Conservation (phyloP, 2,113 vertebrate genomes). For the Podarcis raffonei region DNA sequence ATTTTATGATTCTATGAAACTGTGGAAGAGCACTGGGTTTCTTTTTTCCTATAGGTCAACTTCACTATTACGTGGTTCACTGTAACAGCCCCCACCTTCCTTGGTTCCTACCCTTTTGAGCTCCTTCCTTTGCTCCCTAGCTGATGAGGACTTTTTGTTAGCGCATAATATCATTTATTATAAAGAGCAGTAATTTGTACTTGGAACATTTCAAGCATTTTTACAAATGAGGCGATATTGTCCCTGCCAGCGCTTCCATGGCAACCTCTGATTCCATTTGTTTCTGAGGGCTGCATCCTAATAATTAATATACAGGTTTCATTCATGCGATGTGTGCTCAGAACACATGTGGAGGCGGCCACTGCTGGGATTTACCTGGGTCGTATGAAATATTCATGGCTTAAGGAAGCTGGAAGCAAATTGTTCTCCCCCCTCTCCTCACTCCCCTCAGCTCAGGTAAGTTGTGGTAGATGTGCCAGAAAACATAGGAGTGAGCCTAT, state of each 20-base stretch:
- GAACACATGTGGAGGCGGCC: neutral
- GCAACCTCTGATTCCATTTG: conserved; percentile 68
- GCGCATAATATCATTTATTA: neutral
- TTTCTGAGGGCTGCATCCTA: conserved; percentile 52
- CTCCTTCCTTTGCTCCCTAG: neutral
- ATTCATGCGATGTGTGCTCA: conserved; percentile 7
- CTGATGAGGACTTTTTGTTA: neutral
- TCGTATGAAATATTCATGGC: too few relatives aligned
- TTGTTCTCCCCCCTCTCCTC: neutral
- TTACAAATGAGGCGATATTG: conserved; percentile 60
- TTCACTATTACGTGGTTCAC: neutral
- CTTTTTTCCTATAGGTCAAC: too few relatives aligned
- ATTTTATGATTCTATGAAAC: too few relatives aligned
- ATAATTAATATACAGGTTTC: conserved; percentile 64
- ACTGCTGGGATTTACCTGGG: neutral
- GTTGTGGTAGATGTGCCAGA: neutral
- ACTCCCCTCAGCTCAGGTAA: too few relatives aligned
- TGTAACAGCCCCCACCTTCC: neutral
- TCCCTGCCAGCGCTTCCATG: conserved; percentile 70
- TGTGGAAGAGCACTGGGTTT: too few relatives aligned
- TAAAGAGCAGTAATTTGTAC: conserved; percentile 37
- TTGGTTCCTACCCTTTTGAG: neutral
- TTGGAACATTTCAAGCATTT: conserved; percentile 47
- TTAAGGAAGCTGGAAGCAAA: neutral
- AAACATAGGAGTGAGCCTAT: neutral